Percentiles rank a stretch among this genome's conserved stretches.
Conservation (phyloP, 1,140 invertebrate species). For the Cotesia typhae region DNA sequence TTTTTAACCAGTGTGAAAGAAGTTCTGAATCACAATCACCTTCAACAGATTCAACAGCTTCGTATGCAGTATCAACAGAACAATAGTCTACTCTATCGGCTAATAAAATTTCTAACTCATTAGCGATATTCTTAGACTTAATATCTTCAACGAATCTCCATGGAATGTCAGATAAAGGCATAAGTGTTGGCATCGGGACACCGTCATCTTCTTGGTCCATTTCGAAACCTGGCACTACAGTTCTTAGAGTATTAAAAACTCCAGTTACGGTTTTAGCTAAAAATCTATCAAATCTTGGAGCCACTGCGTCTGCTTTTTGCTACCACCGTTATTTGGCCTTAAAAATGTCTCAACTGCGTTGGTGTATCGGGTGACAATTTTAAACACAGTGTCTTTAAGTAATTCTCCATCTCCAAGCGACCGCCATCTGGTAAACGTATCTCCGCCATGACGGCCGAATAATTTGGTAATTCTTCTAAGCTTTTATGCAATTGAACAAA, state of each 20-base stretch:
- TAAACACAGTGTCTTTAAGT: conserved; percentile 54
- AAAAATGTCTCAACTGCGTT: conserved; percentile 55
- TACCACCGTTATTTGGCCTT: conserved; percentile 52
- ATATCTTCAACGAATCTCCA: conserved; percentile 60
- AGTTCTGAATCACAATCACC: conserved; percentile 53
- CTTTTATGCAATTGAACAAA: conserved; percentile 56
- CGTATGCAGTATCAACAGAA: conserved; percentile 59
- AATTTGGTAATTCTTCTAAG: conserved; percentile 52
- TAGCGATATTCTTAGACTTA: conserved; percentile 51
- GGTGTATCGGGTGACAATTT: conserved; percentile 54
- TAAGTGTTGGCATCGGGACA: conserved; percentile 52
- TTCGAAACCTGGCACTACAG: conserved; percentile 61
- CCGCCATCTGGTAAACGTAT: conserved; percentile 58
- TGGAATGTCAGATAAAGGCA: conserved; percentile 59
- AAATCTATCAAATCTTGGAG: conserved; percentile 57
- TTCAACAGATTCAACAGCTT: conserved; percentile 58
- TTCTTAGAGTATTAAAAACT: conserved; percentile 59
- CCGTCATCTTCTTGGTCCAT: conserved; percentile 58
- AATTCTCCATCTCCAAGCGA: conserved; percentile 56
- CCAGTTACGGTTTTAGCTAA: conserved; percentile 60
- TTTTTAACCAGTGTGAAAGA: conserved; percentile 56
- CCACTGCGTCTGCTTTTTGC: conserved; percentile 57
- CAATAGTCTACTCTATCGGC: conserved; percentile 56
- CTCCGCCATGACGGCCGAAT: conserved; percentile 47
- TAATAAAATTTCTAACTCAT: conserved; percentile 52